Percentiles rank a stretch among this genome's conserved stretches.
These are phyloP conservation scores for Drosophila oshimai DNA, from an alignment of 1,140 invertebrate species.

Conservation along the genomic window DNA sequence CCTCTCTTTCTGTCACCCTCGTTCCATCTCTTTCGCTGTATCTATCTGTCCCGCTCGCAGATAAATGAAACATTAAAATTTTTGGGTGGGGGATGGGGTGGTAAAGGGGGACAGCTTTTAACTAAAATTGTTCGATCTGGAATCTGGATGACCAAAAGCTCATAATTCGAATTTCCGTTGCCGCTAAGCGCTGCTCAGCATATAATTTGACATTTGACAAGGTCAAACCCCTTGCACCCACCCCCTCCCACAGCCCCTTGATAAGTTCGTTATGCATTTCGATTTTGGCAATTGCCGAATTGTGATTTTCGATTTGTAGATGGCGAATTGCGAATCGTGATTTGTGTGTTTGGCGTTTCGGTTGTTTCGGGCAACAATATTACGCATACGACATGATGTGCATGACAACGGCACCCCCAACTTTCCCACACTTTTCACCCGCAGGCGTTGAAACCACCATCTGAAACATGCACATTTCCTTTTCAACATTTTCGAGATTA, in stretches of 20 bases:
- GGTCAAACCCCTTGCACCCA: constrained; percentile 7
- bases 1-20: not conserved
- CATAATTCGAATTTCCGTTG: constrained; percentile 73
- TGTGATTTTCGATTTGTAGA: constrained; percentile 51
- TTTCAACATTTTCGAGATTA: not conserved
- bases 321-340: constrained; percentile 27
- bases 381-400: constrained; percentile 44
- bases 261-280: constrained; percentile 75
- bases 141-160: constrained; percentile 47
- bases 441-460: constrained; percentile 2
- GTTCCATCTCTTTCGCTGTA: too few species aligned
- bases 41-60: not conserved
- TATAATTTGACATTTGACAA: constrained; percentile 77
- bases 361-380: constrained; percentile 32
- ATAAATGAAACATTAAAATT: constrained; percentile 60
- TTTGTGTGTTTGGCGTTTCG: constrained; percentile 23
- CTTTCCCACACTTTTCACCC: not conserved
- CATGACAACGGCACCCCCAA: not conserved
- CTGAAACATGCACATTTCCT: constrained; percentile 7
- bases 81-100: not conserved
- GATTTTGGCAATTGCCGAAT: constrained; percentile 63
- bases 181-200: constrained; percentile 63
- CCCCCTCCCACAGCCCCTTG: not conserved
- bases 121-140: constrained; percentile 41
- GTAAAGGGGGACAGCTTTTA: constrained; percentile 26